A percentile compares a stretch with the other conserved stretches of the same genome.
Conservation (phyloP, 2,888 invertebrate species). For the Leptopilina drosophilae region DNA sequence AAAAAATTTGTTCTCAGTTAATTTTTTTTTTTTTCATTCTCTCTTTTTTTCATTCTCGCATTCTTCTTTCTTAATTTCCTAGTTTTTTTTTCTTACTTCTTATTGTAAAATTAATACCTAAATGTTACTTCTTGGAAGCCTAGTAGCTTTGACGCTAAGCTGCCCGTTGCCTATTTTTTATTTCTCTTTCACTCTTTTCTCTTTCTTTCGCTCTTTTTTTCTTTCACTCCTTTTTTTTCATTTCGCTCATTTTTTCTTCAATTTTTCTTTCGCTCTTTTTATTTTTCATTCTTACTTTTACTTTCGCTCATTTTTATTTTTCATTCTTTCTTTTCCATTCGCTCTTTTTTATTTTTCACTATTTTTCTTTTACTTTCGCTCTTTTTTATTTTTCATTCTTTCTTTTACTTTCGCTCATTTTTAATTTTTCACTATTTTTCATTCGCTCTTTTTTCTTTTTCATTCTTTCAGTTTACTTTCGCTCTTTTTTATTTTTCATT, state of each 20-base stretch:
- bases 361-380: slow-evolving; percentile 22
- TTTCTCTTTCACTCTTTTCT: slow-evolving; percentile 53
- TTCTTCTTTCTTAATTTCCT: too few species aligned
- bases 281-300: too few species aligned
- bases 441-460: too few species aligned
- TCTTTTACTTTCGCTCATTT: slow-evolving; percentile 39
- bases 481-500: too few species aligned
- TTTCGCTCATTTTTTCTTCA: too few species aligned
- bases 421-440: too few species aligned
- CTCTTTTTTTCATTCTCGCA: slow-evolving; percentile 48
- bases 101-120: slow-evolving; percentile 73
- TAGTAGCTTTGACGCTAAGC: slow-evolving; percentile 65
- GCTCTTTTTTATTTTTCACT: not conserved
- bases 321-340: not conserved
- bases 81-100: slow-evolving; percentile 46
- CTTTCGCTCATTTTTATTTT: too few species aligned
- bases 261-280: too few species aligned
- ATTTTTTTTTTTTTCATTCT: slow-evolving; percentile 50
- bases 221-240: not conserved
- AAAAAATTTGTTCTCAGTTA: slow-evolving; percentile 65
- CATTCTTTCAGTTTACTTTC: too few species aligned
- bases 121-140: slow-evolving; percentile 75
- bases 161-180: slow-evolving; percentile 38
- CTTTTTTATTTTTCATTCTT: slow-evolving; percentile 41
- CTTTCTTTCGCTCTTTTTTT: slow-evolving; percentile 17